phyloP scores from a whole-genome alignment of 37 sponge, comb jelly and placozoan species.

The Chondrilla cf. caribensis region DNA sequence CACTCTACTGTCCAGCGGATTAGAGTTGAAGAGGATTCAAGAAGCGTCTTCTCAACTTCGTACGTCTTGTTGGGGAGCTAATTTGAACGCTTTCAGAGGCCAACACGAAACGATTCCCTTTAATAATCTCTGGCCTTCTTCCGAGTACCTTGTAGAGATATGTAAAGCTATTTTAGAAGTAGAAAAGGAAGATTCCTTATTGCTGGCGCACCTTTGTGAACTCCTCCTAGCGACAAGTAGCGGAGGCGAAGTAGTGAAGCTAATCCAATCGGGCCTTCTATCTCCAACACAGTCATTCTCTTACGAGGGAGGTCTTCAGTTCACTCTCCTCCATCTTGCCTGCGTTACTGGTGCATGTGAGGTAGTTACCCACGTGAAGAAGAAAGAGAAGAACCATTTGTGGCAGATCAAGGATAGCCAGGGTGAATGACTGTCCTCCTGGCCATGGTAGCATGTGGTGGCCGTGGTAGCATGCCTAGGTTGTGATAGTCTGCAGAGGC shows the following conservation, averaged over 20 bases:
- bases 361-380: conserved; percentile 1
- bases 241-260: background rate
- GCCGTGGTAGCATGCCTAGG: no score
- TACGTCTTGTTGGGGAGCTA: conserved; percentile 7
- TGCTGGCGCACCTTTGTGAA: background rate
- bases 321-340: conserved; percentile 14
- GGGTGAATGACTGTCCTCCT: no score
- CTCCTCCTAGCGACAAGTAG: background rate
- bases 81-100: conserved; percentile 6
- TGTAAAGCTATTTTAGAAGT: background rate
- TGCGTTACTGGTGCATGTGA: conserved; percentile 10
- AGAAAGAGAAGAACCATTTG: conserved; percentile 7
- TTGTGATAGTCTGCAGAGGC: no score
- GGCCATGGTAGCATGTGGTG: no score
- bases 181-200: background rate
- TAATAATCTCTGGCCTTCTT: background rate
- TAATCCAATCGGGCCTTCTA: background rate
- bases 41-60: background rate
- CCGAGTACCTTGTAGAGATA: background rate
- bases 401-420: conserved; percentile 2
- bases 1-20: background rate
- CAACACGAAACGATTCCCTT: background rate
- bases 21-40: background rate
- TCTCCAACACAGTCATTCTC: background rate
- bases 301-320: conserved; percentile 2